A percentile compares a stretch with the other conserved stretches of the same genome.
phyloP scores from a whole-genome alignment of 2,797 vertebrate genomes.

The Tokudaia tokunoshimensis region DNA sequence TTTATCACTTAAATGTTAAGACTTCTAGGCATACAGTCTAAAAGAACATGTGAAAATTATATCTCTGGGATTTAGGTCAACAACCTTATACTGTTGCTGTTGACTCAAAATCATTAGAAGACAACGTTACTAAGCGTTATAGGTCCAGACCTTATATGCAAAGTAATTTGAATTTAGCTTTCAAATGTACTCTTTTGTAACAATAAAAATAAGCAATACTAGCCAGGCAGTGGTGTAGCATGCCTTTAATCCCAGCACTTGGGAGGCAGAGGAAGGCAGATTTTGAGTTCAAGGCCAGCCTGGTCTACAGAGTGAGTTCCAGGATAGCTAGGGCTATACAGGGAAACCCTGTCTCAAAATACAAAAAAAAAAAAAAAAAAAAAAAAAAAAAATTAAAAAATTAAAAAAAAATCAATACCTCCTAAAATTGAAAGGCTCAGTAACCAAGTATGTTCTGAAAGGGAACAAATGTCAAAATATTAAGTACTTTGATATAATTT shows the following conservation, averaged over 20 bases:
- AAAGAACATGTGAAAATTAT: background rate
- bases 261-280: too few relatives aligned
- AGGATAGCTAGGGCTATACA: too few relatives aligned
- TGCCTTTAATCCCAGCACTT: too few relatives aligned
- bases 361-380: too few relatives aligned
- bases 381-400: too few relatives aligned
- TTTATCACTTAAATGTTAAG: background rate
- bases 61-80: background rate
- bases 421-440: background rate
- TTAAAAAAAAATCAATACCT: background rate
- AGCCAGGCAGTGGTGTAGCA: too few relatives aligned
- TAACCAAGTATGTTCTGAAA: background rate
- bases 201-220: background rate
- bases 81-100: background rate
- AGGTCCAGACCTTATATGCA: background rate
- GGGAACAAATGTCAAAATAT: background rate
- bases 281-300: too few relatives aligned
- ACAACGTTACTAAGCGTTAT: background rate
- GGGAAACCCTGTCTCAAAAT: too few relatives aligned
- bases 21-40: background rate
- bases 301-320: too few relatives aligned
- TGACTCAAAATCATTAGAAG: background rate
- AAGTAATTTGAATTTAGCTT: slow-evolving; percentile 17
- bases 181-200: background rate
- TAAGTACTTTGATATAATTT: background rate